A percentile compares a stretch with the other conserved stretches of the same genome.
Evolutionary conservation across 2,797 vertebrate species (phyloP).

Genomic region (Alcedo quadribrachys): DNA sequence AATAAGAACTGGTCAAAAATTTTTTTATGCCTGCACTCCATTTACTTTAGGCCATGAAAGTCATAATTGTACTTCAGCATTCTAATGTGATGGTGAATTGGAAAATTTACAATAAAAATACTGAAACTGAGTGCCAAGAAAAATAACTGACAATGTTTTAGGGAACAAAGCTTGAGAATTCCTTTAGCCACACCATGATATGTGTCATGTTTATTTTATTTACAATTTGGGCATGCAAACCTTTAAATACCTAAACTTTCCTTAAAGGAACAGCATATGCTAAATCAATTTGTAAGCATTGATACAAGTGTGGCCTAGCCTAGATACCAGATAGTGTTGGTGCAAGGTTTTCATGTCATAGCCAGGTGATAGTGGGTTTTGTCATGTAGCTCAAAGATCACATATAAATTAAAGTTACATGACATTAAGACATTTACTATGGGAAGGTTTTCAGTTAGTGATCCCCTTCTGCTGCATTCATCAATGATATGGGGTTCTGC

Average conservation of each 20-base stretch:
- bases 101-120: background rate
- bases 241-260: background rate
- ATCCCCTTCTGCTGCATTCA: background rate
- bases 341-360: background rate
- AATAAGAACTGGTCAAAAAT: background rate
- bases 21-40: background rate
- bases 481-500: background rate
- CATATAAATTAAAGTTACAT: background rate
- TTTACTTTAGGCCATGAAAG: background rate
- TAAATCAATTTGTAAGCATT: background rate
- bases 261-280: background rate
- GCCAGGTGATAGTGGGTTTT: background rate
- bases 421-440: background rate
- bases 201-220: background rate
- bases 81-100: background rate
- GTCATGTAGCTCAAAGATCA: background rate
- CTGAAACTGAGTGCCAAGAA: background rate
- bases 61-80: background rate
- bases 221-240: background rate
- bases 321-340: background rate
- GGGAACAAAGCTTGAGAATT: background rate
- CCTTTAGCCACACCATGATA: background rate
- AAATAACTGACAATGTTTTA: background rate
- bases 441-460: background rate
- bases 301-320: background rate